phyloP scores from a whole-genome alignment of 2,888 invertebrate species.

The Seira ritae region DNA sequence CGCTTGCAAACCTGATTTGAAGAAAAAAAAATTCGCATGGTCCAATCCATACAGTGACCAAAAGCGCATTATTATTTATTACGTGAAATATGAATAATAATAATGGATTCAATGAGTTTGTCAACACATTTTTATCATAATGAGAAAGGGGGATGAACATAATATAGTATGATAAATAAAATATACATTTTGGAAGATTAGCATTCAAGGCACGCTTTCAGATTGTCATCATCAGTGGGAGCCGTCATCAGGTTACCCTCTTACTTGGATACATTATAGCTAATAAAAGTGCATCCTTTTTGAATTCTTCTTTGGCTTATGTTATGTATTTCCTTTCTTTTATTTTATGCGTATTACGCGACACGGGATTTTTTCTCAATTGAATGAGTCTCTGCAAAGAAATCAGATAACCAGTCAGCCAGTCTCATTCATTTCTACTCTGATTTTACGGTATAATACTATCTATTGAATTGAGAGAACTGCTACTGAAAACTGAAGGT shows the following conservation, averaged over 20 bases:
- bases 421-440: slow-evolving; percentile 4
- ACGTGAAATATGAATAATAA: slow-evolving; percentile 26
- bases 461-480: too few species aligned
- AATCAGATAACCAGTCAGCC: slow-evolving; percentile 14
- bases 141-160: slow-evolving; percentile 19
- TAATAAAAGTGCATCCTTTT: slow-evolving; percentile 2
- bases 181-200: slow-evolving; percentile 31
- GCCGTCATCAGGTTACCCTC: neutral
- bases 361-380: slow-evolving; percentile 4
- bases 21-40: too few species aligned
- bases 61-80: too few species aligned
- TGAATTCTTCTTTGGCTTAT: too few species aligned
- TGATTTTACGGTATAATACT: slow-evolving; percentile 14
- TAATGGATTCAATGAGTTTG: slow-evolving; percentile 53
- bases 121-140: slow-evolving; percentile 57
- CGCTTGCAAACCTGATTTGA: too few species aligned
- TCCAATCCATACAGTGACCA: too few species aligned
- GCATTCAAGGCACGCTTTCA: slow-evolving; percentile 57
- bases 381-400: slow-evolving; percentile 6
- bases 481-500: neutral
- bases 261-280: neutral
- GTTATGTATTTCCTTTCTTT: slow-evolving; percentile 9
- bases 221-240: slow-evolving; percentile 53
- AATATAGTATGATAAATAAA: slow-evolving; percentile 32
- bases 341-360: neutral